Percentiles rank a stretch among this genome's conserved stretches.
These are phyloP conservation scores for Procapra przewalskii DNA, from an alignment of 2,113 vertebrate species.

Conservation along the genomic window DNA sequence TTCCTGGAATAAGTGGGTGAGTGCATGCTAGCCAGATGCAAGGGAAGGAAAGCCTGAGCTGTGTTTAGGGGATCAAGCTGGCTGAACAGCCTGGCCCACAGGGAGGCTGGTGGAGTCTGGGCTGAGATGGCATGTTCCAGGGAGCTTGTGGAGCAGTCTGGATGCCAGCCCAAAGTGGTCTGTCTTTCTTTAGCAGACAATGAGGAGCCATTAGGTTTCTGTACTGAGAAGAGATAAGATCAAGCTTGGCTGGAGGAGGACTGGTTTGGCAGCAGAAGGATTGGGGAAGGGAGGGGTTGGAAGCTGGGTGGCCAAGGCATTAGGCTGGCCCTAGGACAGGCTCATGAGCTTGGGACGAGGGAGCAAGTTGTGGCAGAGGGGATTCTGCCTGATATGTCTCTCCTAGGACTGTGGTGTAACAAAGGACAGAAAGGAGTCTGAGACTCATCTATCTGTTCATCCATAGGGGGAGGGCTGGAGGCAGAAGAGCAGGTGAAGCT, in stretches of 20 bases:
- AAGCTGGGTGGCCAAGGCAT: neutral
- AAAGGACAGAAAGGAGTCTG: neutral
- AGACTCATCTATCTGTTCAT: neutral
- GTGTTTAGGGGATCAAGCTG: neutral
- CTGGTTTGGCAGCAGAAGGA: neutral
- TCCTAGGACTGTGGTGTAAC: neutral
- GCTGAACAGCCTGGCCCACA: neutral
- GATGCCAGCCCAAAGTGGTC: neutral
- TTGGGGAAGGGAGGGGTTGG: neutral
- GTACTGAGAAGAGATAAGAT: constrained; percentile 22
- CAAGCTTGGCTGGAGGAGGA: constrained; percentile 3
- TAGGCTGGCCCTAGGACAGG: neutral
- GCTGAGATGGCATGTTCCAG: neutral
- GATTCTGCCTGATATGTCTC: neutral
- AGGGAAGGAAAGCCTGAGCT: neutral
- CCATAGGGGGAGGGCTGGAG: neutral
- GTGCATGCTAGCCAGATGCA: neutral
- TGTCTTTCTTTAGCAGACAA: constrained; percentile 17
- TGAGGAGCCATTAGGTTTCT: constrained; percentile 8
- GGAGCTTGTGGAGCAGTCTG: neutral
- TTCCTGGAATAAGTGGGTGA: neutral
- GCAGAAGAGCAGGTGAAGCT: neutral
- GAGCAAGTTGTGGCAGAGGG: neutral
- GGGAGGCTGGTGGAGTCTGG: neutral
- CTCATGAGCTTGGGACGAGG: neutral